Evolutionary conservation across 2,888 invertebrate species (phyloP).

Genomic region (Perdita meconis): DNA sequence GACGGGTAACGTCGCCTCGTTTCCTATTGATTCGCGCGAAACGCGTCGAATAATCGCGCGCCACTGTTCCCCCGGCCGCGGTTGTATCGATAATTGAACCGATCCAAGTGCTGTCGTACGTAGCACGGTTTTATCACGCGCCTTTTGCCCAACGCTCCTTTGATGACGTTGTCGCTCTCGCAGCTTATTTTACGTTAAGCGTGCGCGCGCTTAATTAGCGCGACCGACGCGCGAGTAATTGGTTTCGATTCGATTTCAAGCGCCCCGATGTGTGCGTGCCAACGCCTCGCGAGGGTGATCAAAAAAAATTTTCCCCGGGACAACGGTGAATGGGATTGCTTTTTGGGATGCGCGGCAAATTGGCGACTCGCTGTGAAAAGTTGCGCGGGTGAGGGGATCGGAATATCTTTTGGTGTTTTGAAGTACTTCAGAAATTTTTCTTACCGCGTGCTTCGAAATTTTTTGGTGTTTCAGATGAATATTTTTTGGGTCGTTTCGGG

Average conservation of each 20-base stretch:
- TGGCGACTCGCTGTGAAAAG: too few relatives aligned
- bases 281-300: neutral
- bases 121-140: constrained; percentile 40
- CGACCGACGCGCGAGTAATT: constrained; percentile 68
- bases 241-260: constrained; percentile 65
- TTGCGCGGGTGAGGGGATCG: too few relatives aligned
- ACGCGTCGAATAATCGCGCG: constrained; percentile 32
- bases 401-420: too few relatives aligned
- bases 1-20: constrained; percentile 16
- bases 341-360: neutral
- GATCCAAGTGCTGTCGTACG: constrained; percentile 49
- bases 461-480: too few relatives aligned
- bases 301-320: constrained; percentile 7
- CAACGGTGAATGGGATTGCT: neutral
- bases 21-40: constrained; percentile 32
- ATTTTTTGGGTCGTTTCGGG: too few relatives aligned
- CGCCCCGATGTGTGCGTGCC: constrained; percentile 2
- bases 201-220: constrained; percentile 61
- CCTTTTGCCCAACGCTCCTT: constrained; percentile 49
- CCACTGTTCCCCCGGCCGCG: constrained; percentile 1
- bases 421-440: too few relatives aligned
- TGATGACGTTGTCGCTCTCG: constrained; percentile 33
- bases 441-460: too few relatives aligned
- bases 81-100: constrained; percentile 56
- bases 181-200: constrained; percentile 62